Base-by-base conservation (phyloP, 64 coral and sea anemone species). In the Dendronephthya gigantea region DNA sequence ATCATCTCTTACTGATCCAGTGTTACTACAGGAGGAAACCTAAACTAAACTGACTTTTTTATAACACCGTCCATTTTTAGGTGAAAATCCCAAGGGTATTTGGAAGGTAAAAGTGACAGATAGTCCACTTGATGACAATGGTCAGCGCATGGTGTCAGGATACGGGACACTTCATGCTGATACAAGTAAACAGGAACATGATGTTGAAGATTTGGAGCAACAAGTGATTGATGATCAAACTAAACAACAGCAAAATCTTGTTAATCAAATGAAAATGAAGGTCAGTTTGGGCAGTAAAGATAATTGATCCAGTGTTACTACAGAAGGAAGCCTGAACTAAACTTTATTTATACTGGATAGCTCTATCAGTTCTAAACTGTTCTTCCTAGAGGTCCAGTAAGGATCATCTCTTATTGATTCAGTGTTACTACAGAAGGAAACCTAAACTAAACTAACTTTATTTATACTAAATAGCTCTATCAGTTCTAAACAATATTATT, bases 161-260 rank as follows among this genome's bases (percentile, higher is more conserved):
- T 97, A 87, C 17, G 94, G 94, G 12, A 97, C 94, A 13, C 84
- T 97, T 1, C 94, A 97, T 56, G 74, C 91, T 7, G 94, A 97
- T 83, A 97, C 94, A 27, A 97, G 94, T 25, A 97, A 97, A 87
- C 91, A 97, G 47, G 94, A 97, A 34, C 93, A 92, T 15, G 94
- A 97, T 58, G 94, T 97, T 0, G 94, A 97, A 28, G 94, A 97
- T 59, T 48, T 97, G 12, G 94, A 97, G 7, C 91, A 97, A 66
- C 94, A 97, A 58, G 94, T 97, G 2, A 97, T 97, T n/a, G 94
- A 97, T 35, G 94, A 97, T 31, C 94, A 97, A 58, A 97, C 94
- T 9, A 93, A 91, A 87, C 94, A 93, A 31, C 94, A 97, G 40
- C 91, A 92, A 22, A 85, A 87, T 13, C 88, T 87, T 65, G 83